Evolutionary conservation across 2,113 vertebrate species (phyloP).

Genomic region (Alaudala cheleensis): DNA sequence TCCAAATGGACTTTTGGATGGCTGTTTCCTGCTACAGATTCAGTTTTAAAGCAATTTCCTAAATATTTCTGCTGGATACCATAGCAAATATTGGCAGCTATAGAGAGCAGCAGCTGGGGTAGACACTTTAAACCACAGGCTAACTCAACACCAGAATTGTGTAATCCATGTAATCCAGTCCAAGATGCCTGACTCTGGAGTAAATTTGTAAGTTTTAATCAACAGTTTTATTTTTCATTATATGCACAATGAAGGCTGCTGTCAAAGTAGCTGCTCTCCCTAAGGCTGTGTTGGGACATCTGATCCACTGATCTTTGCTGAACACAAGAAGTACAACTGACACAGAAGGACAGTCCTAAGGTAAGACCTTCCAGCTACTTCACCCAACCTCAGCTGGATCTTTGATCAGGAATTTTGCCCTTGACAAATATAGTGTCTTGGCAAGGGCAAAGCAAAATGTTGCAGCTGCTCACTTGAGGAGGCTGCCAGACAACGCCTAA

Average conservation of each 20-base stretch:
- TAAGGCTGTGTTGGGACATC: neutral
- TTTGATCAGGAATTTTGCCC: neutral
- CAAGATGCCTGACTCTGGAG: neutral
- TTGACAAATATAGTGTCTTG: neutral
- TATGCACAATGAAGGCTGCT: neutral
- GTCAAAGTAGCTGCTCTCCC: neutral
- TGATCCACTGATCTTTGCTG: neutral
- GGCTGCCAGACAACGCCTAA: neutral
- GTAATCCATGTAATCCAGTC: neutral
- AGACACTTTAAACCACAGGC: neutral
- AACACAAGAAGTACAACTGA: neutral
- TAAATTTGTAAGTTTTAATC: neutral
- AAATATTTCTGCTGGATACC: neutral
- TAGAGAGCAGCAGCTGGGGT: neutral
- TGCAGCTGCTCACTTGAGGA: neutral
- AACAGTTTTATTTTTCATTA: neutral
- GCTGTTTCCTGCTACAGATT: neutral
- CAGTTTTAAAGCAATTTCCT: neutral
- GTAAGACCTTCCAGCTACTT: neutral
- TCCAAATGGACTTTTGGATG: conserved; percentile 20
- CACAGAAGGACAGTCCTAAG: neutral
- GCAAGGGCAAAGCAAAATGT: neutral
- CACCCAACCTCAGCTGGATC: neutral
- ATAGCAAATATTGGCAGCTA: neutral
- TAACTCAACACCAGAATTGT: neutral